Evolutionary conservation across 2,113 vertebrate genomes (phyloP).

Genomic region (Procapra przewalskii): DNA sequence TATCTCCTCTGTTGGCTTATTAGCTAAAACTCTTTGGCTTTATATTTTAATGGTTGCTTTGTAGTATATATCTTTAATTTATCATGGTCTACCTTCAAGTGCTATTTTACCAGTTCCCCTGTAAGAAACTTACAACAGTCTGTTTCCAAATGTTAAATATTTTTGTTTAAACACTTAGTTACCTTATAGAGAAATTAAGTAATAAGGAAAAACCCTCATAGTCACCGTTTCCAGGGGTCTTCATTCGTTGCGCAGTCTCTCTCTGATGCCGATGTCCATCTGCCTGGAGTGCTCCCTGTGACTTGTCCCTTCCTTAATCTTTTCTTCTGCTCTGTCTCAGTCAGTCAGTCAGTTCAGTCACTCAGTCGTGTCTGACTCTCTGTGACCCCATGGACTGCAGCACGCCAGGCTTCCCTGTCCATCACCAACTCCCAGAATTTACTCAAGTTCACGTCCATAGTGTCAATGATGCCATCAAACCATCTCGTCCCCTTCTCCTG

Average conservation of each 20-base stretch:
- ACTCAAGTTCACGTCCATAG: background rate
- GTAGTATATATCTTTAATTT: background rate
- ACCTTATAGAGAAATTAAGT: background rate
- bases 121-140: background rate
- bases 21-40: background rate
- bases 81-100: accelerated
- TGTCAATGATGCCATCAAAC: background rate
- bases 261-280: background rate
- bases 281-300: background rate
- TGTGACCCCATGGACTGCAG: no score
- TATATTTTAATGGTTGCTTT: background rate
- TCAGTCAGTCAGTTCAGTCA: background rate
- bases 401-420: background rate
- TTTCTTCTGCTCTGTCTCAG: background rate
- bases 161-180: background rate
- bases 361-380: accelerated
- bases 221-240: background rate
- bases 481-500: background rate
- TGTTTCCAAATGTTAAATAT: background rate
- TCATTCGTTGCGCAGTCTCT: background rate
- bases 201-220: background rate
- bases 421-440: background rate
- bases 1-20: background rate
- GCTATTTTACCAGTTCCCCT: no score
- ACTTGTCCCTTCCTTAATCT: background rate